Conservation (phyloP, 2,113 vertebrate species). For the Calidris pygmaea region DNA sequence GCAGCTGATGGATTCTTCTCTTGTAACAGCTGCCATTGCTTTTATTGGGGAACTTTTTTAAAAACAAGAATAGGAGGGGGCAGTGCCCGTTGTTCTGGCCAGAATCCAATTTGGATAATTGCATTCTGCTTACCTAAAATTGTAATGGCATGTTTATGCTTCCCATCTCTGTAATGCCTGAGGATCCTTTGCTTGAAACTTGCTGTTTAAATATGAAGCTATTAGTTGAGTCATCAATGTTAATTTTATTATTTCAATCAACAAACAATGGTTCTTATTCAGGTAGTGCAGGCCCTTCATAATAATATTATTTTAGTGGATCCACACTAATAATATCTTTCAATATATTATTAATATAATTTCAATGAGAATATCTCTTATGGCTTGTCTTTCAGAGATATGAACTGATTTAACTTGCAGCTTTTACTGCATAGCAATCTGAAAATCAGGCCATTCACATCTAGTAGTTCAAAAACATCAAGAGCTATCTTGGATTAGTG, state of each 20-base stretch:
- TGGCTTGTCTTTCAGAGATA: not conserved
- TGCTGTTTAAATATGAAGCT: conserved; percentile 28
- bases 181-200: conserved; percentile 32
- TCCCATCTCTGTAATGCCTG: conserved; percentile 9
- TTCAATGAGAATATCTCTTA: not conserved
- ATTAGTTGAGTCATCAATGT: conserved; percentile 23
- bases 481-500: not conserved
- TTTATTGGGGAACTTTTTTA: not conserved
- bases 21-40: not conserved
- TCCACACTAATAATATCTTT: not conserved
- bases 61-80: conserved; percentile 8
- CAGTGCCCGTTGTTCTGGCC: conserved; percentile 10
- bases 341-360: not conserved
- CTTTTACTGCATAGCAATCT: not conserved
- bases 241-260: conserved; percentile 28
- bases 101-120: conserved; percentile 54
- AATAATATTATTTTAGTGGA: not conserved
- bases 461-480: not conserved
- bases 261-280: not conserved
- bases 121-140: conserved; percentile 44
- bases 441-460: not conserved
- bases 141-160: conserved; percentile 44
- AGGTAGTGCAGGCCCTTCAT: not conserved
- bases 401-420: not conserved
- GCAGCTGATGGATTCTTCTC: not conserved